Evolutionary conservation across 1,140 invertebrate species (phyloP), one percentile per base, ranked within the genome.

Genomic region (Copidosoma floridanum): DNA sequence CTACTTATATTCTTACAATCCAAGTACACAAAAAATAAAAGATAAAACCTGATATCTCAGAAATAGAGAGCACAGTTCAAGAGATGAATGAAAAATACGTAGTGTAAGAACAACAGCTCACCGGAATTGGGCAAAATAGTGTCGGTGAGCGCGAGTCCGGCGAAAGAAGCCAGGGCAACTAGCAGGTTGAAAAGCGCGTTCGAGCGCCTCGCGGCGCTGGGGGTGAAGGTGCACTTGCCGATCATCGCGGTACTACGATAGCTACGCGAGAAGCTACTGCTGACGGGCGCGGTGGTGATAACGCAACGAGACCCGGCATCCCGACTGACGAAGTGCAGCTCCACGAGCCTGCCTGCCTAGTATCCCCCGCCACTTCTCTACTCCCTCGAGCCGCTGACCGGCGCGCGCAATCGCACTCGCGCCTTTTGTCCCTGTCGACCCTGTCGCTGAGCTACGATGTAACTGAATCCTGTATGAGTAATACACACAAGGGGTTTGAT

Each of bases 301-400:
- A 68, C 76, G 67, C 75, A 70, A 65, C 71, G 69, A 63, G 66
- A 65, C 66, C 69, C 78, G 76, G 76, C 78, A 80, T 80, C 76
- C 74, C 77, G 78, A 80, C 78, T 80, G 73, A 77, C 67, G 71
- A 57, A n/a, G n/a, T n/a, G n/a, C n/a, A n/a, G n/a, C 65, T 55
- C 58, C 63, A 64, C 59, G 65, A 66, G 48, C 53, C 59, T 61
- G 64, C 50, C 37, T 37, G 32, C 64, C 18, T 18, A 61, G 50
- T 64, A 29, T 51, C 54, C 32, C 44, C 54, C 43, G 52, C 57
- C 56, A 26, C 53, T 46, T 12, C 29, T 12, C 29, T 12, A 12
- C 6, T 32, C 29, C 57, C 51, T 37, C 52, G 40, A 41, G 40
- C 3, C 43, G 46, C 46, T 14, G 11, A 38, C 20, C 18, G 60